phyloP scores from a whole-genome alignment of 2,888 invertebrate species.

The Apodemia duryi region DNA sequence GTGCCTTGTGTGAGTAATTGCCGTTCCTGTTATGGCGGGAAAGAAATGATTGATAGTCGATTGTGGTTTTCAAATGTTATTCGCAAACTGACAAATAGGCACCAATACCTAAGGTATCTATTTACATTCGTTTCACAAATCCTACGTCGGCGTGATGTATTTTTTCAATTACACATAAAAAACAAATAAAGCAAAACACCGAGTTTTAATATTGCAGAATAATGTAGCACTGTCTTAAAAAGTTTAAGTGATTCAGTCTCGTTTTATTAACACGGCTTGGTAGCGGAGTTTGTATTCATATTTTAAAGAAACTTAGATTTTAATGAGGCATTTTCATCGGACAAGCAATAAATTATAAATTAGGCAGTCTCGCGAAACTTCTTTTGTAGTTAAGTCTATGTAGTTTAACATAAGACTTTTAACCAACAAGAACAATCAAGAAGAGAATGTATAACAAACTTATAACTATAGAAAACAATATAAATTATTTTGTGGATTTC shows the following conservation, averaged over 20 bases:
- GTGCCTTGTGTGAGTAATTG: too few species aligned
- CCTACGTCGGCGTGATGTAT: too few species aligned
- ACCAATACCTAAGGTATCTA: too few species aligned
- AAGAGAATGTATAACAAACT: background rate
- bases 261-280: background rate
- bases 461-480: slow-evolving; percentile 3
- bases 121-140: too few species aligned
- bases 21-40: too few species aligned
- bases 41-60: too few species aligned
- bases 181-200: background rate
- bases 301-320: slow-evolving; percentile 13
- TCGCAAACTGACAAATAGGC: too few species aligned
- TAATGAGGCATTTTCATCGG: background rate
- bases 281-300: slow-evolving; percentile 4
- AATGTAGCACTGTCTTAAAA: background rate
- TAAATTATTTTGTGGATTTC: background rate
- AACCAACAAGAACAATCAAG: background rate
- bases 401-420: slow-evolving; percentile 6
- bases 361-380: background rate
- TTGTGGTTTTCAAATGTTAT: too few species aligned
- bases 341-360: slow-evolving; percentile 10
- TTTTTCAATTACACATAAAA: background rate
- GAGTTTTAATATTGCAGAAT: background rate
- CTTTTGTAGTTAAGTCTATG: slow-evolving; percentile 1
- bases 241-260: slow-evolving; percentile 12